Evolutionary conservation across 2,888 invertebrate genomes (phyloP).

Genomic region (Eilema depressum): DNA sequence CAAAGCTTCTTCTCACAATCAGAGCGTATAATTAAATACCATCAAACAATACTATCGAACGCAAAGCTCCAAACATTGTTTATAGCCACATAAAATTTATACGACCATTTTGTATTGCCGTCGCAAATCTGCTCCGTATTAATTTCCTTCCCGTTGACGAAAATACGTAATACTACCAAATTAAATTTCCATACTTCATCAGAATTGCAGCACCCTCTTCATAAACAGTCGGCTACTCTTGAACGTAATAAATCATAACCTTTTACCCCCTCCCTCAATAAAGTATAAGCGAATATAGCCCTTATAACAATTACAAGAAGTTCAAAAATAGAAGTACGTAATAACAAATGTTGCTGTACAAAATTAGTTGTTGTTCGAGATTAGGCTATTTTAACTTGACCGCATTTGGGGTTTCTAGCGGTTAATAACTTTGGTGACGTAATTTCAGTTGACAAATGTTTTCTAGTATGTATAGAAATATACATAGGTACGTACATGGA

Average conservation of each 20-base stretch:
- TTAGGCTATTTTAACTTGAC: conserved; percentile 26
- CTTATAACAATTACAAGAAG: conserved; percentile 34
- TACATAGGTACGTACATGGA: too few species aligned
- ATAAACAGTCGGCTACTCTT: conserved; percentile 55
- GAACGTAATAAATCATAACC: conserved; percentile 61
- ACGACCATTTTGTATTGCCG: neutral
- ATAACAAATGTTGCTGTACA: conserved; percentile 36
- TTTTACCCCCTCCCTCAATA: conserved; percentile 31
- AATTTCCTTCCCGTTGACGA: conserved; percentile 33
- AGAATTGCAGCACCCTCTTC: conserved; percentile 50
- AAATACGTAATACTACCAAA: conserved; percentile 32
- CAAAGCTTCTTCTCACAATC: neutral
- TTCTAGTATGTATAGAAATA: neutral
- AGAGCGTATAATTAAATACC: neutral
- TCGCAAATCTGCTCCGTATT: conserved; percentile 19
- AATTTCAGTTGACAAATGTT: conserved; percentile 24
- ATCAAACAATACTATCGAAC: neutral
- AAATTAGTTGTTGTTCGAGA: conserved; percentile 38
- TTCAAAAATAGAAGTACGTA: conserved; percentile 16
- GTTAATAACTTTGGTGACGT: conserved; percentile 15
- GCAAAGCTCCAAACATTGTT: neutral
- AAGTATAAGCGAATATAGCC: conserved; percentile 35
- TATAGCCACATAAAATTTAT: neutral
- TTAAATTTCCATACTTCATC: conserved; percentile 42
- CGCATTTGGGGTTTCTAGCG: conserved; percentile 18